Percentiles rank a stretch among this genome's conserved stretches.
These are phyloP conservation scores for Notothenia rossii DNA, from an alignment of 2,113 vertebrate genomes.

Conservation along the genomic window DNA sequence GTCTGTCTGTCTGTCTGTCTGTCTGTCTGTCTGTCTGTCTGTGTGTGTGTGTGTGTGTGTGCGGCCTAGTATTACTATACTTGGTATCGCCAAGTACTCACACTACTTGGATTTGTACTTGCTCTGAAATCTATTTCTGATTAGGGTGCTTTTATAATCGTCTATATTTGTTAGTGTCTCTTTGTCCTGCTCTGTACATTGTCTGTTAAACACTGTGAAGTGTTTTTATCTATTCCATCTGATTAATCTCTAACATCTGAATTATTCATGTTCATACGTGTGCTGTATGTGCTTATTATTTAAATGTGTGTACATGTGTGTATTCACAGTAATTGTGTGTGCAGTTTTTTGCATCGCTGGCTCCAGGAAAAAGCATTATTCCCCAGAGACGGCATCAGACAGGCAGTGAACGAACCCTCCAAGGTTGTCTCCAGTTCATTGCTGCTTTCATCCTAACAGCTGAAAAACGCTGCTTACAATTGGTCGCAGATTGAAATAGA, in stretches of 20 bases:
- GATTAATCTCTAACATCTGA: not conserved
- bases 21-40: too few relatives aligned
- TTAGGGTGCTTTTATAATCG: too few relatives aligned
- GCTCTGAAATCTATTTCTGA: too few relatives aligned
- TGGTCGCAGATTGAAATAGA: slow-evolving; percentile 7
- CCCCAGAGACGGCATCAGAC: slow-evolving; percentile 24
- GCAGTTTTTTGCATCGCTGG: slow-evolving; percentile 13
- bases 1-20: too few relatives aligned
- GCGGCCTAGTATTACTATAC: too few relatives aligned
- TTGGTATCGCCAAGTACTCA: too few relatives aligned
- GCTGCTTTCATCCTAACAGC: slow-evolving; percentile 30
- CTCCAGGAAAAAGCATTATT: not conserved
- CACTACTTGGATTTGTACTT: too few relatives aligned
- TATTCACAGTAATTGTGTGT: slow-evolving; percentile 6
- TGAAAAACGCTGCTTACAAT: not conserved
- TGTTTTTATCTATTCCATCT: not conserved
- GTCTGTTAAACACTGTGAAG: not conserved
- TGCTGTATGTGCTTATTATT: not conserved
- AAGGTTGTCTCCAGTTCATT: slow-evolving; percentile 35
- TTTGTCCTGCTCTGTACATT: too few relatives aligned
- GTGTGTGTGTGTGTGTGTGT: too few relatives aligned
- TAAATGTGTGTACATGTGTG: too few relatives aligned
- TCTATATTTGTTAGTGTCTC: too few relatives aligned
- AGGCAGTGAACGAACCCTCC: slow-evolving; percentile 20
- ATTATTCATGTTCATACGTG: not conserved